A percentile compares a stretch with the other conserved stretches of the same genome.
These are phyloP conservation scores for Eristalinus aeneus DNA, from an alignment of 2,888 invertebrate species.

Conservation along the genomic window DNA sequence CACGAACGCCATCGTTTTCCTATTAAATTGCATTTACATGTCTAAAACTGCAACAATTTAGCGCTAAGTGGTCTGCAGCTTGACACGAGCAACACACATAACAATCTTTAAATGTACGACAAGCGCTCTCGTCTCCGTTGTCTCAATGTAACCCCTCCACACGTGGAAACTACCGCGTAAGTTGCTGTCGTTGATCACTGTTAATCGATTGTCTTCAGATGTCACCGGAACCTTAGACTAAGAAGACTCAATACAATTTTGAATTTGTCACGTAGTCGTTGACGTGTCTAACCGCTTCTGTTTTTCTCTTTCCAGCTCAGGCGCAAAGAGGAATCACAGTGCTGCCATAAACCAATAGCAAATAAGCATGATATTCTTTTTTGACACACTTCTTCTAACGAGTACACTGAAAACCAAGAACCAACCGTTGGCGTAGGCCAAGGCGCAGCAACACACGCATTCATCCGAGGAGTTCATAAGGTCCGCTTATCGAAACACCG, in stretches of 20 bases:
- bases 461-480: background rate
- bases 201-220: too few species aligned
- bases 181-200: too few species aligned
- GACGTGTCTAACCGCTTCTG: background rate
- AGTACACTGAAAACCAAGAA: constrained; percentile 1
- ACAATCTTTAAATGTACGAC: too few species aligned
- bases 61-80: too few species aligned
- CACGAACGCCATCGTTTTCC: too few species aligned
- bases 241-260: background rate
- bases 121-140: too few species aligned
- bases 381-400: background rate
- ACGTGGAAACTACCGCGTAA: too few species aligned
- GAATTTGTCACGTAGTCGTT: background rate
- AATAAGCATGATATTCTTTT: background rate
- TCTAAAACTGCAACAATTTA: too few species aligned
- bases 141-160: too few species aligned
- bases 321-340: constrained; percentile 12
- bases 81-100: too few species aligned
- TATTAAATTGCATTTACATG: too few species aligned
- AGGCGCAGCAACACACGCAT: background rate
- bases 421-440: background rate
- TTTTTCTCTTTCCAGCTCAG: constrained; percentile 18
- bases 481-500: background rate
- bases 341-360: constrained; percentile 38
- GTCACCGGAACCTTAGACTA: too few species aligned